These are phyloP conservation scores for Odontamblyopus rebecca DNA, from an alignment of 2,797 vertebrate species.

Conservation along the genomic window DNA sequence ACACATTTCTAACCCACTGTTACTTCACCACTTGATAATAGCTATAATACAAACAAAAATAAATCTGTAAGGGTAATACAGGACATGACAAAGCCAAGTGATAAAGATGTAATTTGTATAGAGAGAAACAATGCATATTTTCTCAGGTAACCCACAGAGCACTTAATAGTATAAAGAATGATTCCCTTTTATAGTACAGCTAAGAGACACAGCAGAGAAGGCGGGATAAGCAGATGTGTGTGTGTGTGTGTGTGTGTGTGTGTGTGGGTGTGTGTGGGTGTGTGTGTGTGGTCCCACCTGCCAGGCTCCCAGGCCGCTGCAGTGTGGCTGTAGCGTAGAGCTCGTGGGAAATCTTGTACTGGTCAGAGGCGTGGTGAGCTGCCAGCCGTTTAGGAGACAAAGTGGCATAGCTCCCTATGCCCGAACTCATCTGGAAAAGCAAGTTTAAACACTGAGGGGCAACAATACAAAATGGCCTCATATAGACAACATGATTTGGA, in stretches of 20 bases:
- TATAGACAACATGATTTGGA: neutral
- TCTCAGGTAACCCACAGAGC: neutral
- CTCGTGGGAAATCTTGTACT: constrained; percentile 96
- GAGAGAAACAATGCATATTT: neutral
- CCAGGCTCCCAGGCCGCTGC: constrained; percentile 94
- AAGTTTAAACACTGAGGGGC: neutral
- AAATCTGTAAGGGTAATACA: neutral
- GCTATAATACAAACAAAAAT: neutral
- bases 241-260: constrained; percentile 11
- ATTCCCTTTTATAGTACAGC: neutral
- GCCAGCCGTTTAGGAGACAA: constrained; percentile 96
- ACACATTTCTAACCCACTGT: neutral
- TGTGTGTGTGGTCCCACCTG: constrained; percentile 80
- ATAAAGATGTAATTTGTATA: neutral
- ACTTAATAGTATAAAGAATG: neutral
- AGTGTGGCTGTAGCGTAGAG: constrained; percentile 94
- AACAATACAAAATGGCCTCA: neutral
- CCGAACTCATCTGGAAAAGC: constrained; percentile 84
- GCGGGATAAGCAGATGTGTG: neutral
- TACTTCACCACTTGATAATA: constrained; percentile 14
- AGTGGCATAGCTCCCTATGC: constrained; percentile 95
- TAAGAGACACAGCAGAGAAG: neutral
- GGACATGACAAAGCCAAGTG: neutral
- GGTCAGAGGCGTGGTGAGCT: constrained; percentile 87
- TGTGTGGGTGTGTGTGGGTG: constrained; percentile 6